Base-by-base conservation (phyloP, 2,797 vertebrate species). In the Sphaeramia orbicularis region DNA sequence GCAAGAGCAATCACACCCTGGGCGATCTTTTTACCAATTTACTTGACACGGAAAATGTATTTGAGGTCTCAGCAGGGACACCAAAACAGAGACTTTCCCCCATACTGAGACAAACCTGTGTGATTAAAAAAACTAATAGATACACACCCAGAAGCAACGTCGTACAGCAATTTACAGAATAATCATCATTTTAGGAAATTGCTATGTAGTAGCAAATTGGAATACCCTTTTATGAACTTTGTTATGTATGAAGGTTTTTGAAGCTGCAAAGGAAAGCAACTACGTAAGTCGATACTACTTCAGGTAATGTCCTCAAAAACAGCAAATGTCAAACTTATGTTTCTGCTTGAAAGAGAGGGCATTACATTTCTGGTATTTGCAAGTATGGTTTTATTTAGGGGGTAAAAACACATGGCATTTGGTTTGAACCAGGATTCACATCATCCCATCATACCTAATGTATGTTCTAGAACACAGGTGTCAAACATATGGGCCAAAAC, bases 11-110 rank as follows among this genome's bases (percentile, higher is more conserved):
- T 48, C 51, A 73, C 62, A 81, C 49, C 53, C 65, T 49, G 15
- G 63, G 51, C 4, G 1, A 61, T 73, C 13, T 63, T 72, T 66
- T 73, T 24, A 51, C 37, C 19, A 70, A 66, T 74, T 67, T 53
- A 79, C 32, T 72, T 65, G 47, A 78, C 49, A 66, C 7, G 43
- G 8, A 69, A 71, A 68, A 60, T 56, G 12, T 32, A 63, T 11
- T 32, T 30, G 13, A 12, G 48, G 44, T 54, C 32, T 40, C 45
- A 63, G 43, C n/a, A 12, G 13, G 30, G 55, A 19, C 35, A 18
- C 6, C 3, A 15, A 43, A 61, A 60, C 13, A 30, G 16, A 52
- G 11, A 11, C 21, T 13, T n/a, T n/a, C 18, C 11, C 12, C 36
- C 2, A 38, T 24, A 60, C 16, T 43, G 13, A 60, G 48, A 21